phyloP scores from a whole-genome alignment of 2,113 vertebrate species.

The Capra hircus region DNA sequence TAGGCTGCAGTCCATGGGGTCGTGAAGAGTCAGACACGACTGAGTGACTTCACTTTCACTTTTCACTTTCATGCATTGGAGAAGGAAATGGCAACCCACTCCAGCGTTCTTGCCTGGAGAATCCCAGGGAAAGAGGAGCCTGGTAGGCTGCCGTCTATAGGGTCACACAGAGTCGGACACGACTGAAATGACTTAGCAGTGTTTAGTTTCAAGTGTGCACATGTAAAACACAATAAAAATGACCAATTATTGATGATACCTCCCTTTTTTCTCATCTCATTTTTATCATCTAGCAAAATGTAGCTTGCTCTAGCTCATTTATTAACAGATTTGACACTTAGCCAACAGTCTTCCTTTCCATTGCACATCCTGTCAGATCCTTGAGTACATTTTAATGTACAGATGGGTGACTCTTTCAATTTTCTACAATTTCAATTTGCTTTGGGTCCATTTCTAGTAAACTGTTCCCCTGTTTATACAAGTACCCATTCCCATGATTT shows the following conservation, averaged over 20 bases:
- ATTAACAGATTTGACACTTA: not conserved
- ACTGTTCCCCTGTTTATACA: not conserved
- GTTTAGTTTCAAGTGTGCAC: not conserved
- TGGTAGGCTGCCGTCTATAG: too few relatives aligned
- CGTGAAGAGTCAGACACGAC: too few relatives aligned
- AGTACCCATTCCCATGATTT: not conserved
- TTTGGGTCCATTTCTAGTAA: not conserved
- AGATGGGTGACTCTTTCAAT: not conserved
- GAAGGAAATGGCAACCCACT: too few relatives aligned
- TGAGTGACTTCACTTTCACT: too few relatives aligned
- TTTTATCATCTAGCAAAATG: not conserved
- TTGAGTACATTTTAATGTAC: not conserved
- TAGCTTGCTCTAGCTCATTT: not conserved
- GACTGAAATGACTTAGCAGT: not conserved
- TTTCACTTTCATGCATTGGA: too few relatives aligned
- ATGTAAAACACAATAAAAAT: not conserved
- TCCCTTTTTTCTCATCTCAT: not conserved
- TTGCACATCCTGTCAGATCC: not conserved
- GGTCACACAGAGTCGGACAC: too few relatives aligned
- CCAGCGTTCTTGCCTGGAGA: too few relatives aligned
- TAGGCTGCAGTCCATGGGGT: too few relatives aligned
- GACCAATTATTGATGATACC: not conserved
- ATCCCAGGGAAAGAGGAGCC: too few relatives aligned
- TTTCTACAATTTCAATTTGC: not conserved
- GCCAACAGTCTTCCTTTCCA: not conserved